Evolutionary conservation across 2,797 vertebrate species (phyloP).

Genomic region (Tokudaia tokunoshimensis): DNA sequence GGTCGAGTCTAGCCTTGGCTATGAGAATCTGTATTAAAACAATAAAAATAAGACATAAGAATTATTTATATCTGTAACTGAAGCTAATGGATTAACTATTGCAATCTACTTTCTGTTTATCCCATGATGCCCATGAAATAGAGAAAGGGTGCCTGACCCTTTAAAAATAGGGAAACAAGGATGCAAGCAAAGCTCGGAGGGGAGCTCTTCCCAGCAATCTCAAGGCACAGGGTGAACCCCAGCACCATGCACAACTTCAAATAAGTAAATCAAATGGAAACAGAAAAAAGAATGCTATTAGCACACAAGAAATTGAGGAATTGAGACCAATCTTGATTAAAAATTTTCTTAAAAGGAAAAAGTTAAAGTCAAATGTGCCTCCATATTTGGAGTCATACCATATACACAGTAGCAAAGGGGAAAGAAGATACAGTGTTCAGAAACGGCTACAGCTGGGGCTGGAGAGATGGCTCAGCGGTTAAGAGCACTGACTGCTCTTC

Average conservation of each 20-base stretch:
- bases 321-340: neutral
- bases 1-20: neutral
- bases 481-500: no score
- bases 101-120: neutral
- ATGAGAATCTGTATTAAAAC: neutral
- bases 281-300: neutral
- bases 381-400: neutral
- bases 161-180: neutral
- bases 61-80: neutral
- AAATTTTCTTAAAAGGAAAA: neutral
- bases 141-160: neutral
- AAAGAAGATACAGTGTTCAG: neutral
- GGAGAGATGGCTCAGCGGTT: no score
- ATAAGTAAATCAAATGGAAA: constrained; percentile 16
- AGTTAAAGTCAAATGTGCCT: neutral
- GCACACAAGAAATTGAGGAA: neutral
- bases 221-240: neutral
- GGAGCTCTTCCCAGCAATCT: neutral
- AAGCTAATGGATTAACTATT: neutral
- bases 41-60: neutral
- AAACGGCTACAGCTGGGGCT: neutral
- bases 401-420: neutral
- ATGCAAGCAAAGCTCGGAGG: neutral
- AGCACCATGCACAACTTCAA: neutral
- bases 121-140: neutral